Evolutionary conservation across 1,140 invertebrate species (phyloP).

Genomic region (Steinernema feltiae): DNA sequence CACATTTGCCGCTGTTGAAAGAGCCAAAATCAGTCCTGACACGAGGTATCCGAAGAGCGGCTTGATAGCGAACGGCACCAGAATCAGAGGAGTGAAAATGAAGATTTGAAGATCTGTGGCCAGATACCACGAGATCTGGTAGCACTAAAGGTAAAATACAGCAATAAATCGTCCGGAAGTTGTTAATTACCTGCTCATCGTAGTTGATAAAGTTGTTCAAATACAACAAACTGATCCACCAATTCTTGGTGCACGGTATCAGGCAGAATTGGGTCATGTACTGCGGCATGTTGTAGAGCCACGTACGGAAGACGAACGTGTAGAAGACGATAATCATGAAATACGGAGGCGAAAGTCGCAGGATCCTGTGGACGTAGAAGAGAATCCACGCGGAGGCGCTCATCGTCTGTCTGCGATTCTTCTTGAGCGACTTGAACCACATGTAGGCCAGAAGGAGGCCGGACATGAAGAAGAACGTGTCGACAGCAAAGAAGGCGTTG

Average conservation of each 20-base stretch:
- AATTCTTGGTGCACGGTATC: conserved; percentile 21
- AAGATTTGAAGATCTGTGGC: no score
- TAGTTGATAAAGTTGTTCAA: conserved; percentile 22
- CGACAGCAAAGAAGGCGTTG: conserved; percentile 37
- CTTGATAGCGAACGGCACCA: no score
- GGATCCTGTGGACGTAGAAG: conserved; percentile 41
- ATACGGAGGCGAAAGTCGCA: conserved; percentile 25
- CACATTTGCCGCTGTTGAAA: no score
- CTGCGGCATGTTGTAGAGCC: conserved; percentile 11
- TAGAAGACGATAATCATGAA: conserved; percentile 26
- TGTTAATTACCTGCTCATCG: not conserved
- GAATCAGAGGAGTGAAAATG: no score
- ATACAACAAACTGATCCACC: no score
- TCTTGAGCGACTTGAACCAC: no score
- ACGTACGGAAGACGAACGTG: conserved; percentile 19
- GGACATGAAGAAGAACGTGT: conserved; percentile 44
- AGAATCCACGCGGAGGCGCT: conserved; percentile 30
- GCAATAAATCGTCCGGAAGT: not conserved
- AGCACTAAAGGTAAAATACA: conserved; percentile 28
- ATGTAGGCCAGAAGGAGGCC: no score
- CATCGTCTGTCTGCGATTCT: conserved; percentile 9
- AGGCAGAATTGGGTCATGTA: not conserved
- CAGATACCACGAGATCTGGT: conserved; percentile 20
- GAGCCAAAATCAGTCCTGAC: no score
- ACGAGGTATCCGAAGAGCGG: no score